Conservation (phyloP, 2,888 invertebrate genomes). For the Hesperia comma region DNA sequence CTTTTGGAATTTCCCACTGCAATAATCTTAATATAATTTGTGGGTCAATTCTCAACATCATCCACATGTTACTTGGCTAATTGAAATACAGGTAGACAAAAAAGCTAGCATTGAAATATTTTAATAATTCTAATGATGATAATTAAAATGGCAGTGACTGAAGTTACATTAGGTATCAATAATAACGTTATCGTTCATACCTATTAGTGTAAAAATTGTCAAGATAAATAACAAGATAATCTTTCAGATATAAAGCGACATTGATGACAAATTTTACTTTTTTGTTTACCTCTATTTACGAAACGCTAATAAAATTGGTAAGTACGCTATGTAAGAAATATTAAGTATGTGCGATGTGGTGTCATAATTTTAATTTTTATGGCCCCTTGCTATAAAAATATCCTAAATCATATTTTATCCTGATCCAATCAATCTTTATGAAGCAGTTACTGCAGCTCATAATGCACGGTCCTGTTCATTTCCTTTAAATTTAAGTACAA, state of each 20-base stretch:
- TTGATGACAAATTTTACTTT: not conserved
- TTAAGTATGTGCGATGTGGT: conserved; percentile 45
- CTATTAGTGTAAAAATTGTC: not conserved
- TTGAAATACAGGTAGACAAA: conserved; percentile 31
- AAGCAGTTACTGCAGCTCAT: conserved; percentile 61
- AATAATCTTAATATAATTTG: conserved; percentile 38
- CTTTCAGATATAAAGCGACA: not conserved
- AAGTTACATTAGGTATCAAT: not conserved
- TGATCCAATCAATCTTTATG: conserved; percentile 54
- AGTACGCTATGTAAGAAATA: conserved; percentile 41
- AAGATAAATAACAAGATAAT: not conserved
- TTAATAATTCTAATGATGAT: not conserved
- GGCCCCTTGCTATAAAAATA: conserved; percentile 74
- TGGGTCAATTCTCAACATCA: conserved; percentile 1
- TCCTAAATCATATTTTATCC: conserved; percentile 54
- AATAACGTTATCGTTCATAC: too few species aligned
- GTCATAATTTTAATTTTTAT: conserved; percentile 53
- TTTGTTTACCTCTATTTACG: conserved; percentile 23
- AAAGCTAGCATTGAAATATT: conserved; percentile 3
- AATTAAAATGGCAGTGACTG: conserved; percentile 4
- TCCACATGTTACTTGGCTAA: conserved; percentile 3
- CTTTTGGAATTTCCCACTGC: not conserved
- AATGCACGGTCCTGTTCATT: conserved; percentile 42
- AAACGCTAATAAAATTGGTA: conserved; percentile 39
- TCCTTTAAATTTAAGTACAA: conserved; percentile 70